Base-by-base conservation (phyloP, 2,888 invertebrate species). In the Ochropleura plecta region DNA sequence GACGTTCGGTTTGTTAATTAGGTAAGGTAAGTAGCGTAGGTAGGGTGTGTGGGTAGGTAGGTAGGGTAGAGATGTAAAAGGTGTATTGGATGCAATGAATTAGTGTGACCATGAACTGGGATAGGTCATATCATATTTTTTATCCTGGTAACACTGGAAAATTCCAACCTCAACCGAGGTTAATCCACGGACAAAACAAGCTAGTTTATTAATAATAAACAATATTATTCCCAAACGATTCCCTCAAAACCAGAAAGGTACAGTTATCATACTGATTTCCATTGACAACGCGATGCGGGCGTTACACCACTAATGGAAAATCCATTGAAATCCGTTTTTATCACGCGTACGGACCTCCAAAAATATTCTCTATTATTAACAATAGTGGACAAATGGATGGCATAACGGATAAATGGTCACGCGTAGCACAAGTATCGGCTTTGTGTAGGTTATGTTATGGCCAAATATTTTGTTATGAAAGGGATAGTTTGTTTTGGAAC, bases 361-460 rank as follows among this genome's bases (percentile, higher is more conserved):
- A 85, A 83, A 82, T 79, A 64, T 69, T 73, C 73, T 75, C 87
- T 77, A 74, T 87, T 82, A 85, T 82, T 86, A 82, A 88, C 85
- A 87, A 82, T 81, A 57, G 84, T 75, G 69, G 86, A 88, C 88
- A 86, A 86, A 86, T 87, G 85, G 81, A 78, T 82, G 73, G 75
- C 66, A 81, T 74, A 69, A 65, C 76, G 82, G 83, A 86, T 86
- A 88, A 88, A 88, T 83, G 79, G 83, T 78, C 69, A 79, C 75
- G 70, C 76, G 70, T 80, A 73, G 64, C 70, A 69, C 76, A 77
- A 76, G 77, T 79, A 78, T 83, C 64, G 71, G 80, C 78, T 72
- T 79, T 74, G 74, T 73, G 57, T 74, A 9, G 40, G 18, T 72
- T 77, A 46, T 73, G 63, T 73, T 78, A 70, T 78, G 18, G 30